Evolutionary conservation across 1,140 invertebrate species (phyloP).

Genomic region (Lordiphosa stackelbergi): DNA sequence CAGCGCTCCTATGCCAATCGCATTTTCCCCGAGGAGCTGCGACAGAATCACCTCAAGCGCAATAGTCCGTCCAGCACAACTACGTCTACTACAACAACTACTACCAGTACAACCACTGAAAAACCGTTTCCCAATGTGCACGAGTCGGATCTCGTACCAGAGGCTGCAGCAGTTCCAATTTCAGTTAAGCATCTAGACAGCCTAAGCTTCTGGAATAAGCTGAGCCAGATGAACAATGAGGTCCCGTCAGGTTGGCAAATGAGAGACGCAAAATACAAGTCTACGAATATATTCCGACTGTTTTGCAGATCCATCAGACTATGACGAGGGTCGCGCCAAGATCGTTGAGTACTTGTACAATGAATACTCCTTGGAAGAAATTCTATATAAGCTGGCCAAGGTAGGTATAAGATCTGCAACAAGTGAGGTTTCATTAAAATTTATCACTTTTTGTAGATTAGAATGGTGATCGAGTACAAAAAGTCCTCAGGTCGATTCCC

Average conservation of each 20-base stretch:
- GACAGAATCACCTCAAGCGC: conserved; percentile 64
- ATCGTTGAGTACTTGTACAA: conserved; percentile 84
- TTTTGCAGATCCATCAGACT: conserved; percentile 62
- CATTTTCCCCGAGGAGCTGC: conserved; percentile 68
- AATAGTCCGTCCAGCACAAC: conserved; percentile 39
- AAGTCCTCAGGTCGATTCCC: no score
- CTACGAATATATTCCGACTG: background rate
- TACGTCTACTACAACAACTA: conserved; percentile 41
- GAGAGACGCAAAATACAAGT: background rate
- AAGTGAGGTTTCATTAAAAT: no score
- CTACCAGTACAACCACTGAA: conserved; percentile 61
- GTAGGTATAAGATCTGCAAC: conserved; percentile 61
- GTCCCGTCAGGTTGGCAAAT: conserved; percentile 36
- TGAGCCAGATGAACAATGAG: conserved; percentile 56
- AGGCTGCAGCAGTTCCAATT: conserved; percentile 13
- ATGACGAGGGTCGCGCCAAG: conserved; percentile 79
- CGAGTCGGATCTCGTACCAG: conserved; percentile 18
- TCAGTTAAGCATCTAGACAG: conserved; percentile 50
- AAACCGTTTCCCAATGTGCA: conserved; percentile 56
- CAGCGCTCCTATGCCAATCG: conserved; percentile 80
- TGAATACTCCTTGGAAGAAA: conserved; percentile 85
- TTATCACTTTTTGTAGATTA: no score
- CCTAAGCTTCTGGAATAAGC: conserved; percentile 65
- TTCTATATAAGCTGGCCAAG: conserved; percentile 86
- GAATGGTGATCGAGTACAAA: no score